Conservation (phyloP, 2,113 vertebrate genomes). For the Psettodes erumei region DNA sequence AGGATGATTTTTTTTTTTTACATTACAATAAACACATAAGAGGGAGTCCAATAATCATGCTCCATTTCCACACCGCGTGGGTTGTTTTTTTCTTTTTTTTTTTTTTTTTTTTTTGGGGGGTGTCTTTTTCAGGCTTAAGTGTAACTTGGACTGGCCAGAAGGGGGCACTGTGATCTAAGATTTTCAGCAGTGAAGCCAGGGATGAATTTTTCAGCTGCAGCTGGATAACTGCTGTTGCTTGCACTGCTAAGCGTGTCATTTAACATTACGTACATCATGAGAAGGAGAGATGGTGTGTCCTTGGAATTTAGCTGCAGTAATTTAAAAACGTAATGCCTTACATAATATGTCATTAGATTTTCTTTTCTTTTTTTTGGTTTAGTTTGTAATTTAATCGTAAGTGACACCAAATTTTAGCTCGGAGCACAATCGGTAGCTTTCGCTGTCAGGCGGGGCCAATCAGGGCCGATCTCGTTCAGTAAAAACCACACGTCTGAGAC, state of each 20-base stretch:
- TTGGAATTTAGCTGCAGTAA: background rate
- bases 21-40: background rate
- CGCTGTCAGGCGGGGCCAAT: background rate
- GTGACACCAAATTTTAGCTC: background rate
- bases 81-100: background rate
- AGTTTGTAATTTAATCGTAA: background rate
- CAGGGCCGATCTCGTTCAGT: background rate
- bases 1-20: background rate
- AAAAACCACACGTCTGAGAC: background rate
- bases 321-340: background rate
- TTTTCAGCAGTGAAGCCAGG: background rate
- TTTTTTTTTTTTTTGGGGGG: background rate
- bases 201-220: constrained; percentile 17
- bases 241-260: background rate
- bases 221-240: constrained; percentile 5
- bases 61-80: background rate
- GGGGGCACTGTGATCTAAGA: constrained; percentile 64
- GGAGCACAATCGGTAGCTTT: background rate
- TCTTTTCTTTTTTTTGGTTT: too few relatives aligned
- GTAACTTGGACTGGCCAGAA: constrained; percentile 33
- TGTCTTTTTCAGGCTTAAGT: background rate
- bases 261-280: background rate
- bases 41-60: constrained; percentile 6
- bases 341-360: background rate
- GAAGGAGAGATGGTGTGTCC: background rate